Conservation (phyloP, 2,113 vertebrate species). For the Pycnonotus jocosus region DNA sequence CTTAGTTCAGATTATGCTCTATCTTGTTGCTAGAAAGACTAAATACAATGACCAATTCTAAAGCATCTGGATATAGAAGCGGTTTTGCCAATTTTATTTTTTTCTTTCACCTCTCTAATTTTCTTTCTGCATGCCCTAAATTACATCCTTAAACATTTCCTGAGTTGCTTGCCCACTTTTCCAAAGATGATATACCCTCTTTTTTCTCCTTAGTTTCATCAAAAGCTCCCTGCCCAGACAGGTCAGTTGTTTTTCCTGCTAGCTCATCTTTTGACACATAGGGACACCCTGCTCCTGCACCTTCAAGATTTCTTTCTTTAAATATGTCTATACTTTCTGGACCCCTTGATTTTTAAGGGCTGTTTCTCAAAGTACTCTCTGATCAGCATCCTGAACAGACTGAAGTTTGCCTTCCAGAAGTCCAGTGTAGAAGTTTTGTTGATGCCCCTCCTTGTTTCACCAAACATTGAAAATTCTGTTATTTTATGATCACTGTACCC, state of each 20-base stretch:
- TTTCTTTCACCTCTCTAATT: not conserved
- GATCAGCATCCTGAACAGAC: not conserved
- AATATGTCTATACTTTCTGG: not conserved
- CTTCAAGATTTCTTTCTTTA: not conserved
- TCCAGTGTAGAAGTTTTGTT: not conserved
- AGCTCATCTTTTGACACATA: not conserved
- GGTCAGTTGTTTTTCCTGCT: not conserved
- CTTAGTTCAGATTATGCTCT: not conserved
- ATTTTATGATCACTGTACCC: not conserved
- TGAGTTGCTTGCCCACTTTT: not conserved
- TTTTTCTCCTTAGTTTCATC: not conserved
- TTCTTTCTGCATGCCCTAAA: not conserved
- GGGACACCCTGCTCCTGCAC: not conserved
- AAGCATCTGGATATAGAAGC: not conserved
- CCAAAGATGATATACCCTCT: not conserved
- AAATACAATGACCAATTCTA: not conserved
- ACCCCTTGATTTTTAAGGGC: not conserved
- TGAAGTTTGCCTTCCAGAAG: not conserved
- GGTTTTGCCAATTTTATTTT: not conserved
- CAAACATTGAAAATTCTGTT: not conserved
- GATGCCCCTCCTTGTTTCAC: not conserved
- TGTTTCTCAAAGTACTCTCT: not conserved
- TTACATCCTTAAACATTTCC: not conserved
- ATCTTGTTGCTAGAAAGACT: not conserved
- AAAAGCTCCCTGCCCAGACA: not conserved